These are phyloP conservation scores for Aleadryas rufinucha DNA, from an alignment of 2,113 vertebrate genomes.

Conservation along the genomic window DNA sequence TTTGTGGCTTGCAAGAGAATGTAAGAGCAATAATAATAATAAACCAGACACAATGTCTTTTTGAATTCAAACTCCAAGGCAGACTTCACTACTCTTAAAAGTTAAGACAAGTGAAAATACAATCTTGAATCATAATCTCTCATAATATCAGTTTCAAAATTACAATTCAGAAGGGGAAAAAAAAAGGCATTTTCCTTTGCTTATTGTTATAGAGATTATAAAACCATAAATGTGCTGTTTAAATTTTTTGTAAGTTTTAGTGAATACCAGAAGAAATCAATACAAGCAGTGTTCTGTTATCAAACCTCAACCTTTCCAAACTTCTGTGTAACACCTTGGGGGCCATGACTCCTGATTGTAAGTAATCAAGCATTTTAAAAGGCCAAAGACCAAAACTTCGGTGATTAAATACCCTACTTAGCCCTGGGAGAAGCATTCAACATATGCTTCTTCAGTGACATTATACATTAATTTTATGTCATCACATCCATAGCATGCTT, in stretches of 20 bases:
- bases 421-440: neutral
- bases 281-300: neutral
- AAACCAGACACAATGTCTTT: neutral
- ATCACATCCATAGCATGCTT: neutral
- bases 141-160: neutral
- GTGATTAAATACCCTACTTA: neutral
- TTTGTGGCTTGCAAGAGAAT: neutral
- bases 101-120: neutral
- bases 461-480: neutral
- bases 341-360: neutral
- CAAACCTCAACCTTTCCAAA: neutral
- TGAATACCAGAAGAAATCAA: neutral
- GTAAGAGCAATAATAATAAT: neutral
- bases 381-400: neutral
- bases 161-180: neutral
- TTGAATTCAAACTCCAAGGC: neutral
- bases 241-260: neutral
- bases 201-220: neutral
- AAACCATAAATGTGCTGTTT: neutral
- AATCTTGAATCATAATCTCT: neutral
- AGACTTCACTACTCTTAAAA: neutral
- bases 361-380: conserved; percentile 9
- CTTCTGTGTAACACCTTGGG: neutral
- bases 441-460: neutral
- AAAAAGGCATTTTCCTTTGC: neutral